Evolutionary conservation across 2,113 vertebrate species (phyloP).

Genomic region (Bostrychus sinensis): DNA sequence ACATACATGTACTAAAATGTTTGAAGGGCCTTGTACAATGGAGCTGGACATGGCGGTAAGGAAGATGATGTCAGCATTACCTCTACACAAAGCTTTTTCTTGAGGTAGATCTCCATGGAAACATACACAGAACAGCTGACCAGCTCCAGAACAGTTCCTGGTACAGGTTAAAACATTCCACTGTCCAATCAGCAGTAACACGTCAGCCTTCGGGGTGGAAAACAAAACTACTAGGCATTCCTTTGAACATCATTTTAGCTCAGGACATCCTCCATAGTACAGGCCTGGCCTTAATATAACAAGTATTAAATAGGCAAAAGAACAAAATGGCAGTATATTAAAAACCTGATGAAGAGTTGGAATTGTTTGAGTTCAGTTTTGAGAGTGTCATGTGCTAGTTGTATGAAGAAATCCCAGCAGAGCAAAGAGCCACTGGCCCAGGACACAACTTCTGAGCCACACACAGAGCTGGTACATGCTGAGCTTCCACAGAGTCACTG

Average conservation of each 20-base stretch:
- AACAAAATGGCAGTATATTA: neutral
- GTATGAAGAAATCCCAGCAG: conserved; percentile 74
- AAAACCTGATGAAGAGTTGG: neutral
- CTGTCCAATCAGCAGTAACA: too few species aligned
- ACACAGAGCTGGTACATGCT: conserved; percentile 84
- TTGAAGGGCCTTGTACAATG: neutral
- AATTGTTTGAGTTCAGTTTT: neutral
- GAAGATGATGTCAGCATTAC: neutral
- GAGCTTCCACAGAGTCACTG: conserved; percentile 85
- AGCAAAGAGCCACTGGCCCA: conserved; percentile 79
- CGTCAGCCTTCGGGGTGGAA: neutral
- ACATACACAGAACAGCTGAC: neutral
- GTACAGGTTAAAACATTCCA: neutral
- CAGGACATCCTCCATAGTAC: too few species aligned
- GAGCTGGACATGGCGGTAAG: neutral
- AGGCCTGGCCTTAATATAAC: neutral
- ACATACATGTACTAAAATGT: neutral
- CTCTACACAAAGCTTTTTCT: conserved; percentile 8
- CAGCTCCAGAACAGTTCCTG: conserved; percentile 8
- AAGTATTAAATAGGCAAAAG: conserved; percentile 10
- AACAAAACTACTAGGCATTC: neutral
- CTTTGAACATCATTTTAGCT: neutral
- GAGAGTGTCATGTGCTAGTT: conserved; percentile 1
- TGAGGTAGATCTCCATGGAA: conserved; percentile 10
- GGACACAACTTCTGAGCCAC: conserved; percentile 76